These are phyloP conservation scores for Onychostoma macrolepis DNA, from an alignment of 2,113 vertebrate genomes.

Conservation along the genomic window DNA sequence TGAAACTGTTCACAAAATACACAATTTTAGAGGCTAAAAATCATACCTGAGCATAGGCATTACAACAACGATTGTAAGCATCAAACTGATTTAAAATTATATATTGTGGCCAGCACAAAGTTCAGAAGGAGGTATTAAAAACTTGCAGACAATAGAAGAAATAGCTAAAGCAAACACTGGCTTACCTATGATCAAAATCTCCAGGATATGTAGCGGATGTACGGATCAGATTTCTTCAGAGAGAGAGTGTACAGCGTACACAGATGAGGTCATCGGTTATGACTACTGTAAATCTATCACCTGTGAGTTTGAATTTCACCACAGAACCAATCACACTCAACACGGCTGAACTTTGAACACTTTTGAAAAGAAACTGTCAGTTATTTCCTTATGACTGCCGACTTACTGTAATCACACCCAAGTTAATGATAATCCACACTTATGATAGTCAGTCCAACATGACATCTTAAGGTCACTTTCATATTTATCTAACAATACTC, in stretches of 20 bases:
- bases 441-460: conserved; percentile 22
- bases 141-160: not conserved
- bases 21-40: not conserved
- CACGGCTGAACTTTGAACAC: conserved; percentile 40
- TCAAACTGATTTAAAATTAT: not conserved
- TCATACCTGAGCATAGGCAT: not conserved
- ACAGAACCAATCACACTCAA: conserved; percentile 3
- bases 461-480: conserved; percentile 52
- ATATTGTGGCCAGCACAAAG: not conserved
- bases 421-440: conserved; percentile 62
- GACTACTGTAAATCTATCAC: not conserved
- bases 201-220: conserved; percentile 1
- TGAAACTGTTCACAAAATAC: not conserved
- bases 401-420: not conserved
- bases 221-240: not conserved
- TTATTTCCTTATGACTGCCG: conserved; percentile 12
- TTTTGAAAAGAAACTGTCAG: conserved; percentile 37
- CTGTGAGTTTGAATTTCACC: not conserved
- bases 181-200: conserved; percentile 5
- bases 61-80: not conserved
- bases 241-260: not conserved
- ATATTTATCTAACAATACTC: not conserved
- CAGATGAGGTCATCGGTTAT: not conserved
- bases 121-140: not conserved
- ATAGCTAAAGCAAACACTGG: not conserved